Base-by-base conservation (phyloP, 2,797 vertebrate species). In the Fundulus diaphanus region DNA sequence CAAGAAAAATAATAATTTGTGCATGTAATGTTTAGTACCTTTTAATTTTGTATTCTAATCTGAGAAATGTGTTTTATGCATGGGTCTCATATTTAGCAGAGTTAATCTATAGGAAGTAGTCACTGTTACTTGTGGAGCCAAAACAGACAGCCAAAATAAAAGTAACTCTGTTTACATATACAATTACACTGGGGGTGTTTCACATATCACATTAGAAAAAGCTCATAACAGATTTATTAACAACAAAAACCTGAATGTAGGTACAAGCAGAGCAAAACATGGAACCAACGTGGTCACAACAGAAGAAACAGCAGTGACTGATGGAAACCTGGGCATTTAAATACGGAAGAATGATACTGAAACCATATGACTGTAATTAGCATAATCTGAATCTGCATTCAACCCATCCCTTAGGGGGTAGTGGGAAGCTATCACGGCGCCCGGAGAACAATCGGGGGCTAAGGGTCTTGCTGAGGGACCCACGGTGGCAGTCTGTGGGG, bases 31-130 rank as follows among this genome's bases (percentile, higher is more conserved):
- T 97, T 96, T 96, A 97, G 97, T 97, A 95, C 95, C 96, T 98
- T 97, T 97, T 97, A 96, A 97, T 98, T 98, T 97, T 97, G 96
- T 96, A 97, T 97, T 97, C 95, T 97, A 97, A 98, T 97, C 94
- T 94, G 91, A 94, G 92, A 95, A 95, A 96, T 97, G 95, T 95
- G 92, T 95, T 93, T 90, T 93, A 92, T 90, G 90, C 48, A 49
- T 33, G 59, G 5, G 15, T 73, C 9, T 80, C 67, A 86, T 68
- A 77, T 68, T 59, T 76, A 24, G 15, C 9, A 59, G 31, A 59
- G 56, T 1, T 51, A 46, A 27, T 73, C 69, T 75, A 20, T 40
- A 48, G 56, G 29, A 5, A 42, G 18, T 22, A 54, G 31, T 54
- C 67, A 61, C 29, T 59, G 51, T 31, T 3, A 5, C 40, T 79